A percentile compares a stretch with the other conserved stretches of the same genome.
These are phyloP conservation scores for Serinus canaria DNA, from an alignment of 2,113 vertebrate species.

Conservation along the genomic window DNA sequence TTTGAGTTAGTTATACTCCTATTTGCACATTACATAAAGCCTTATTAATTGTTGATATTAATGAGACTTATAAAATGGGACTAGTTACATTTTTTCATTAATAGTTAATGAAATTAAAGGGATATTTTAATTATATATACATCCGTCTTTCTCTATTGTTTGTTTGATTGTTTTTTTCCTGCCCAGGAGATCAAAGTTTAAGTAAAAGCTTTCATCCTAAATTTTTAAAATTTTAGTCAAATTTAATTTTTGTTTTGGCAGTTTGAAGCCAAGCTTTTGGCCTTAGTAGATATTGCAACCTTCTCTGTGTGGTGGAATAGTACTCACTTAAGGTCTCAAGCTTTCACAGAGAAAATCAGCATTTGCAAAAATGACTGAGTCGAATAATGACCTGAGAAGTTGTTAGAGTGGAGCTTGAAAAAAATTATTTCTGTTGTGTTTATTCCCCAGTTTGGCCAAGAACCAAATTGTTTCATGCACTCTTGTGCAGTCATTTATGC, in stretches of 20 bases:
- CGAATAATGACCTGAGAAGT: background rate
- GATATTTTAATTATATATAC: background rate
- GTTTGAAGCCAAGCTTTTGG: background rate
- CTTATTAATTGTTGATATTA: background rate
- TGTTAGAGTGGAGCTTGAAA: background rate
- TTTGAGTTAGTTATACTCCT: background rate
- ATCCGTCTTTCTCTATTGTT: background rate
- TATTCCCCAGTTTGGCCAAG: background rate
- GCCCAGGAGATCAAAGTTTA: background rate
- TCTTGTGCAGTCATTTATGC: background rate
- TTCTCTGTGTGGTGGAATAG: background rate
- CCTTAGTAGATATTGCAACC: background rate
- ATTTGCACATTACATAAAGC: background rate
- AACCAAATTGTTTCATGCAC: background rate
- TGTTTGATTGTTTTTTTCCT: background rate
- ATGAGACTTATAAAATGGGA: background rate
- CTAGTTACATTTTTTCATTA: background rate
- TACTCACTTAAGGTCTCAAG: background rate
- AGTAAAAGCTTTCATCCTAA: background rate
- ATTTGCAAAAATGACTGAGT: background rate
- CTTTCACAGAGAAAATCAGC: background rate
- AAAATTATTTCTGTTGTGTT: background rate
- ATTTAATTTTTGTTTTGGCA: background rate
- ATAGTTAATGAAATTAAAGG: background rate
- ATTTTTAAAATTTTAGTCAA: background rate